phyloP scores from a whole-genome alignment of 1,140 invertebrate species.

The Drosophila elegans region DNA sequence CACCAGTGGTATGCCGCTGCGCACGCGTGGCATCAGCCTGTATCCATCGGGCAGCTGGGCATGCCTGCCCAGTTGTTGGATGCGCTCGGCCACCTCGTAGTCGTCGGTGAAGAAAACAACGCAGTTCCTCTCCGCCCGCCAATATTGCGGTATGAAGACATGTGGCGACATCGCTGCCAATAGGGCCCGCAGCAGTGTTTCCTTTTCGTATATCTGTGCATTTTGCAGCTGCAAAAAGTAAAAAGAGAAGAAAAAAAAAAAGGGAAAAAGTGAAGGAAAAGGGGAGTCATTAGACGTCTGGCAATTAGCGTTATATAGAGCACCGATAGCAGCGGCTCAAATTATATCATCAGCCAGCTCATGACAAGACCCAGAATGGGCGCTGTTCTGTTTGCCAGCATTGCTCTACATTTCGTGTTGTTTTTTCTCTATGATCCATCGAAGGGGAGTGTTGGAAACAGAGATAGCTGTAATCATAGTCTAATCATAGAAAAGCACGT shows the following conservation, averaged over 20 bases:
- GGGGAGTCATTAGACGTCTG: not conserved
- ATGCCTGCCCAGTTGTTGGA: slow-evolving; percentile 87
- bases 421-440: slow-evolving; percentile 1
- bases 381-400: slow-evolving; percentile 8
- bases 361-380: not conserved
- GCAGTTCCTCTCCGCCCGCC: slow-evolving; percentile 86
- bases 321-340: not conserved
- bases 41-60: slow-evolving; percentile 89
- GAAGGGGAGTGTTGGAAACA: slow-evolving; percentile 3
- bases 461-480: slow-evolving; percentile 7
- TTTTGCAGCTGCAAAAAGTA: slow-evolving; percentile 87
- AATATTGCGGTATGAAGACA: slow-evolving; percentile 88
- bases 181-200: slow-evolving; percentile 87
- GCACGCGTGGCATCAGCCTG: slow-evolving; percentile 88
- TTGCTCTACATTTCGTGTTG: slow-evolving; percentile 27
- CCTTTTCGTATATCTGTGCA: slow-evolving; percentile 90
- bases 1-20: slow-evolving; percentile 87
- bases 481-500: slow-evolving; percentile 12
- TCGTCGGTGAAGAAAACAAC: slow-evolving; percentile 90
- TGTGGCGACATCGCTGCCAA: slow-evolving; percentile 87
- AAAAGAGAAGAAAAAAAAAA: not conserved
- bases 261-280: not conserved
- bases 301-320: not conserved
- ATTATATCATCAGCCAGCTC: slow-evolving; percentile 15
- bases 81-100: slow-evolving; percentile 87